These are phyloP conservation scores for Reticulitermes speratus DNA, from an alignment of 1,140 invertebrate species.

Conservation along the genomic window DNA sequence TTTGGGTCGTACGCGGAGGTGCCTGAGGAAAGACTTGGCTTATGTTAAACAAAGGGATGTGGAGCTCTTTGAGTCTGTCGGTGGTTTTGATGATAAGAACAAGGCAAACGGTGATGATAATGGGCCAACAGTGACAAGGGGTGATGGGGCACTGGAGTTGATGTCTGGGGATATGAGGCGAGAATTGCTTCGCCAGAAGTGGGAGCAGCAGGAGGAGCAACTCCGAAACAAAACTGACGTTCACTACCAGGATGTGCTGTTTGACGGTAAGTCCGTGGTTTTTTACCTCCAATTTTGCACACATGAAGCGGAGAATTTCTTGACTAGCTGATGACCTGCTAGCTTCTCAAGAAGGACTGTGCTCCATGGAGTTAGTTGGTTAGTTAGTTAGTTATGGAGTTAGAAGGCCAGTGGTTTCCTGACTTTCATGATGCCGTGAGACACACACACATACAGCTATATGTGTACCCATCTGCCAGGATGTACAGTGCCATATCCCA, in stretches of 20 bases:
- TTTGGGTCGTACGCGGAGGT: slow-evolving; percentile 81
- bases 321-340: too few species aligned
- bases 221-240: slow-evolving; percentile 64
- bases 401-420: background rate
- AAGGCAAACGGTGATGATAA: background rate
- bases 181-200: slow-evolving; percentile 57
- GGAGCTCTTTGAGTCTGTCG: slow-evolving; percentile 44
- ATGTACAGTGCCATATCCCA: too few species aligned
- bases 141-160: slow-evolving; percentile 44
- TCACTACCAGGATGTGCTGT: slow-evolving; percentile 87
- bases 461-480: too few species aligned
- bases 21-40: slow-evolving; percentile 74
- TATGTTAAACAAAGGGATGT: slow-evolving; percentile 67
- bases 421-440: too few species aligned
- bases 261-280: slow-evolving; percentile 63
- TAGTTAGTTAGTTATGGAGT: too few species aligned
- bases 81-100: slow-evolving; percentile 6
- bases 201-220: slow-evolving; percentile 66
- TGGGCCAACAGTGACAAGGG: slow-evolving; percentile 38
- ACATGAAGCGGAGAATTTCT: too few species aligned
- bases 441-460: too few species aligned
- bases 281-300: background rate
- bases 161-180: slow-evolving; percentile 55
- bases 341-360: too few species aligned
- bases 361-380: too few species aligned